These are phyloP conservation scores for Proterorhinus semilunaris DNA, from an alignment of 2,113 vertebrate species.

Conservation along the genomic window DNA sequence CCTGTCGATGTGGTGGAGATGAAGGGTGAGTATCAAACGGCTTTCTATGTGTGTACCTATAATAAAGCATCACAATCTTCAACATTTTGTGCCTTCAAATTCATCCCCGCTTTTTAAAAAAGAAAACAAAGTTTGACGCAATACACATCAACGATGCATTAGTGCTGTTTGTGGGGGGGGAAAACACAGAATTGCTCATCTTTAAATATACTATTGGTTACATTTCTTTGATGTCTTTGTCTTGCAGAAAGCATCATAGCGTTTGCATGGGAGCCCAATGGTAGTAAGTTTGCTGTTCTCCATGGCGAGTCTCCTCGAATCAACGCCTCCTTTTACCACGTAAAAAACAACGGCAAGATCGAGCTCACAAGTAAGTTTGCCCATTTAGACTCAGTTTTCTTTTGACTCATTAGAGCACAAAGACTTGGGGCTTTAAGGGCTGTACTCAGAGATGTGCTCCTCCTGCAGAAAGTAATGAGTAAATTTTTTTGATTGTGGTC, in stretches of 20 bases:
- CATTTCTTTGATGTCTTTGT: background rate
- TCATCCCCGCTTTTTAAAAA: too few species aligned
- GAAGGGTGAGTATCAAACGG: constrained; percentile 83
- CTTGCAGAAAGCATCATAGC: constrained; percentile 92
- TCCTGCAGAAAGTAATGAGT: too few species aligned
- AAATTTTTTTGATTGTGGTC: too few species aligned
- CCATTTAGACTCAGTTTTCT: background rate
- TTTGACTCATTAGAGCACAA: too few species aligned
- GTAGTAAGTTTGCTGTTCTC: constrained; percentile 96
- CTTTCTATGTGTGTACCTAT: background rate
- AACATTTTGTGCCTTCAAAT: too few species aligned
- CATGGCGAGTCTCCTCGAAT: constrained; percentile 94
- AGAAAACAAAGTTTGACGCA: too few species aligned
- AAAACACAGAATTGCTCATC: background rate
- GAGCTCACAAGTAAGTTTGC: constrained; percentile 90
- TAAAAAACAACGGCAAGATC: constrained; percentile 98
- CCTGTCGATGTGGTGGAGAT: constrained; percentile 98
- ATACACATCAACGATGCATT: too few species aligned
- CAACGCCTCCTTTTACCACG: constrained; percentile 93
- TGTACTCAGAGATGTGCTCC: too few species aligned
- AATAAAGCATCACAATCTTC: background rate
- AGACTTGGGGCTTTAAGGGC: too few species aligned
- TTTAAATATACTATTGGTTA: background rate
- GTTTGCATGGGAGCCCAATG: constrained; percentile 98
- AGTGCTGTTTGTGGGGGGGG: too few species aligned